Evolutionary conservation across 1,140 invertebrate species (phyloP).

Genomic region (Melanaphis sacchari): DNA sequence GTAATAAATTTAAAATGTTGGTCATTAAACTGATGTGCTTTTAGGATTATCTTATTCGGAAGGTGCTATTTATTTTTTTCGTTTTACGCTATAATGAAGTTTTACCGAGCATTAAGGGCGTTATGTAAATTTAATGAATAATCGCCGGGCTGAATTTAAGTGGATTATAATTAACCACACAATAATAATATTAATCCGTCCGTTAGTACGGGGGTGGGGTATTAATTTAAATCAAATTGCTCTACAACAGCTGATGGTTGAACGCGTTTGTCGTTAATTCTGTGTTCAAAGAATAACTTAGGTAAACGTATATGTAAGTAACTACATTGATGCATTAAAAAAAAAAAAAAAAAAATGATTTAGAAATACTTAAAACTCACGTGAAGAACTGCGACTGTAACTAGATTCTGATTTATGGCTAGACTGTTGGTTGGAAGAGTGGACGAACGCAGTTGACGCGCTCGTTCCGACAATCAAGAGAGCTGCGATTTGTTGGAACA

Average conservation of each 20-base stretch:
- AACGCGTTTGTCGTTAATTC: neutral
- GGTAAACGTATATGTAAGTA: neutral
- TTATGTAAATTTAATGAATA: neutral
- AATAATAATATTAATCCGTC: neutral
- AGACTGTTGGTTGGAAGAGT: neutral
- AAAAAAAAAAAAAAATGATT: neutral
- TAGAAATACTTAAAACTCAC: constrained; percentile 1
- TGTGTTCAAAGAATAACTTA: neutral
- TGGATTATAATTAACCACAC: neutral
- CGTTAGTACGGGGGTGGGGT: neutral
- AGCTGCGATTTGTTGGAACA: neutral
- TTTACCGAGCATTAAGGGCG: neutral
- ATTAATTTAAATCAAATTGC: neutral
- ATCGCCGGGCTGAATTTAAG: neutral
- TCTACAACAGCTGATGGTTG: neutral
- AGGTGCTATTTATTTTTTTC: neutral
- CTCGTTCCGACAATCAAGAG: neutral
- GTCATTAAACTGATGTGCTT: neutral
- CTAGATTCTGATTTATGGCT: neutral
- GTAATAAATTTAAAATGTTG: neutral
- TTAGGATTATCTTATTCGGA: neutral
- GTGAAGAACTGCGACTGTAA: constrained; percentile 34
- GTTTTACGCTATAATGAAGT: neutral
- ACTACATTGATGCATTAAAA: neutral
- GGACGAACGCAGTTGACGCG: neutral